Percentiles rank a stretch among this genome's conserved stretches.
These are phyloP conservation scores for Amblyraja radiata DNA, from an alignment of 2,797 vertebrate species.

Conservation along the genomic window DNA sequence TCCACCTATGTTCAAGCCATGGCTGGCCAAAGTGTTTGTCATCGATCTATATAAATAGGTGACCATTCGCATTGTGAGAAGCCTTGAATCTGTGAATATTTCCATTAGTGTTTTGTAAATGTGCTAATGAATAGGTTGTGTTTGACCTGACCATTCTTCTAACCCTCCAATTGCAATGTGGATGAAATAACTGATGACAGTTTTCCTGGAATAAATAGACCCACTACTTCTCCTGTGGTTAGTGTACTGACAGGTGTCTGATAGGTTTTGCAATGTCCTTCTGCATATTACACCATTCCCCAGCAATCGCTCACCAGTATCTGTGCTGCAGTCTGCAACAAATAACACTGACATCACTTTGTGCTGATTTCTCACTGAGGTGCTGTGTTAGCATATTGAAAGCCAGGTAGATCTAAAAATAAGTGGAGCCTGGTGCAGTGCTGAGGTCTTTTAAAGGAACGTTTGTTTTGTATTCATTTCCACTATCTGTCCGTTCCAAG, in stretches of 20 bases:
- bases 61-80: neutral
- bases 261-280: neutral
- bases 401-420: neutral
- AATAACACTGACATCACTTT: neutral
- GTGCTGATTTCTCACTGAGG: neutral
- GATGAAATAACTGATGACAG: neutral
- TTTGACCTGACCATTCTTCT: neutral
- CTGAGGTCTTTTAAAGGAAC: neutral
- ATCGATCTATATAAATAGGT: neutral
- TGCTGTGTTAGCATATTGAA: neutral
- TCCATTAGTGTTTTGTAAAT: neutral
- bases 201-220: neutral
- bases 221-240: neutral
- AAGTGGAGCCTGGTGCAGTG: conserved; percentile 23
- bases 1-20: neutral
- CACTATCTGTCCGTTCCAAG: too few relatives aligned
- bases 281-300: neutral
- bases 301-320: neutral
- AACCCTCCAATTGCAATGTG: neutral
- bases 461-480: too few relatives aligned
- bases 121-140: neutral
- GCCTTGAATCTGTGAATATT: neutral
- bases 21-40: neutral
- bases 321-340: neutral
- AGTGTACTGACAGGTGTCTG: neutral